phyloP scores from a whole-genome alignment of 1,140 invertebrate species.

The Drosophila subpulchrella region DNA sequence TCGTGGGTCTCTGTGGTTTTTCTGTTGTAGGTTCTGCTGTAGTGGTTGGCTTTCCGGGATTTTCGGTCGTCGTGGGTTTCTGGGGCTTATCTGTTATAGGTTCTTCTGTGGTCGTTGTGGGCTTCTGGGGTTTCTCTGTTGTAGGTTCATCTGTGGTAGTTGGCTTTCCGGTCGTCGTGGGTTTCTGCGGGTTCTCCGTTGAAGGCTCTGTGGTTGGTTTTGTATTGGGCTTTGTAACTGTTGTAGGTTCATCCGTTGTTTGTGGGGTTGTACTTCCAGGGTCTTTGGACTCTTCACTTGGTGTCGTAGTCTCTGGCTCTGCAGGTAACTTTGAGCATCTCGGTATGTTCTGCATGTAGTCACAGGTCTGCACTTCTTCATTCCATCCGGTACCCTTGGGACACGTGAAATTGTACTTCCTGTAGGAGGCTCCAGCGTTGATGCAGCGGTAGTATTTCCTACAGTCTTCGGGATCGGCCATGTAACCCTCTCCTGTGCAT shows the following conservation, averaged over 20 bases:
- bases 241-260: conserved; percentile 75
- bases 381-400: conserved; percentile 88
- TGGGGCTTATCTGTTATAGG: conserved; percentile 14
- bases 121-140: conserved; percentile 19
- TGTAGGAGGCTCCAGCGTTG: conserved; percentile 85
- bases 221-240: conserved; percentile 30
- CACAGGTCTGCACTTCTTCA: conserved; percentile 79
- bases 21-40: conserved; percentile 32
- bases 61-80: conserved; percentile 19
- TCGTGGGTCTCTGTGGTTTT: conserved; percentile 18
- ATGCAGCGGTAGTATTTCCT: conserved; percentile 89
- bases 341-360: conserved; percentile 53
- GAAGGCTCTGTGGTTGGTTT: conserved; percentile 18
- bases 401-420: conserved; percentile 87
- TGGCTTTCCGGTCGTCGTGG: conserved; percentile 11
- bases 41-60: conserved; percentile 13
- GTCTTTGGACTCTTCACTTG: conserved; percentile 60
- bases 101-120: conserved; percentile 20
- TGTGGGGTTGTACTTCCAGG: conserved; percentile 81
- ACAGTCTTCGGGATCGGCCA: conserved; percentile 87
- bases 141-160: conserved; percentile 31
- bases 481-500: conserved; percentile 86
- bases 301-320: conserved; percentile 45
- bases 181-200: conserved; percentile 20
- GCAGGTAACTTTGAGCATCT: conserved; percentile 35